These are phyloP conservation scores for Cacatua alba DNA, from an alignment of 2,113 vertebrate species.

Conservation along the genomic window DNA sequence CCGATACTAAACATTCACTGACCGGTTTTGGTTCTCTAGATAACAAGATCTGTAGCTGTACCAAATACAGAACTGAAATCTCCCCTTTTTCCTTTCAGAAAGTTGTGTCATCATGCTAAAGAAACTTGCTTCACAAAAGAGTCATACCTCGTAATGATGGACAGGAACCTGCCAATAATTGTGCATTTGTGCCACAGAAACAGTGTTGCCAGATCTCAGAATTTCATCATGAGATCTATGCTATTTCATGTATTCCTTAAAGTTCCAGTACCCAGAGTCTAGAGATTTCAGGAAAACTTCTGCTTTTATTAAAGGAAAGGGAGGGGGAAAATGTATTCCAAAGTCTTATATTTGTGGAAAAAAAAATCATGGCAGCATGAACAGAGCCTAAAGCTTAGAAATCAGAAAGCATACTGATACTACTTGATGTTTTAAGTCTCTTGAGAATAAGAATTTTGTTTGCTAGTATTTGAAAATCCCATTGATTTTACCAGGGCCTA, in stretches of 20 bases:
- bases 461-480: neutral
- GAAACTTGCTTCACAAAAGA: neutral
- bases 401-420: neutral
- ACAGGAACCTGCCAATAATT: neutral
- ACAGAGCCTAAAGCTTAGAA: neutral
- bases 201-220: neutral
- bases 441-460: neutral
- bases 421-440: neutral
- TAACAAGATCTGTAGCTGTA: neutral
- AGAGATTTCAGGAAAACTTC: neutral
- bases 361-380: neutral
- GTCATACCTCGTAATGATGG: neutral
- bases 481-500: neutral
- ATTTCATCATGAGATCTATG: neutral
- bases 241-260: neutral
- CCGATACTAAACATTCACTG: neutral
- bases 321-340: neutral
- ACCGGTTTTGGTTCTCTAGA: rapidly evolving
- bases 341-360: neutral
- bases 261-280: neutral
- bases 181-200: neutral
- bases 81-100: neutral
- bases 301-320: neutral
- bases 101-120: neutral
- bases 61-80: neutral